These are phyloP conservation scores for Chrysopa pallens DNA, from an alignment of 1,140 invertebrate genomes.

Conservation along the genomic window DNA sequence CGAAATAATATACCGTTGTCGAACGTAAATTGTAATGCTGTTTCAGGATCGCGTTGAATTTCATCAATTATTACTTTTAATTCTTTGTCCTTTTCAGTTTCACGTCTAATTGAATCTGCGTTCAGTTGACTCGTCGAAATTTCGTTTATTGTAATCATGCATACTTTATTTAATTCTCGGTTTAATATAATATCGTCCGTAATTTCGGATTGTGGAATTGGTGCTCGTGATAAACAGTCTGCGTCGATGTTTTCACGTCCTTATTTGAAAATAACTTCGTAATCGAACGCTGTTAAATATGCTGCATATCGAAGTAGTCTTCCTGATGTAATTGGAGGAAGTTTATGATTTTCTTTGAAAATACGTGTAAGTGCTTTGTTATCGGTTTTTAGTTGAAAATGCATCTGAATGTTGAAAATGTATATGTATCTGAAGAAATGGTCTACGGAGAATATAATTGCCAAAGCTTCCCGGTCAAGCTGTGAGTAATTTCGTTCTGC, in stretches of 20 bases:
- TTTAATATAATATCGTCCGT: conserved; percentile 3
- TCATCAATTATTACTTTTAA: too few relatives aligned
- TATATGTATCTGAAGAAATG: conserved; percentile 9
- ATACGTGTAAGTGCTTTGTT: conserved; percentile 15
- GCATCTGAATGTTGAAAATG: conserved; percentile 7
- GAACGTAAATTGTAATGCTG: too few relatives aligned
- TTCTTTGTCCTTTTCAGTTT: too few relatives aligned
- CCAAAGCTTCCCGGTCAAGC: conserved; percentile 11
- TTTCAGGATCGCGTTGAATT: too few relatives aligned
- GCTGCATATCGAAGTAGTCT: conserved; percentile 12
- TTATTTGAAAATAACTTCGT: conserved; percentile 7
- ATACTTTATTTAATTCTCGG: too few relatives aligned
- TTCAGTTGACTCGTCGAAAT: too few relatives aligned
- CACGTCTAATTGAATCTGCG: too few relatives aligned
- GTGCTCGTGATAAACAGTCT: conserved; percentile 10
- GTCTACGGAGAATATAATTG: conserved; percentile 8
- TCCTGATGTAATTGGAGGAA: conserved; percentile 11
- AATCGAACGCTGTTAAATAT: conserved; percentile 12
- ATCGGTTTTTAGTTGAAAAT: conserved; percentile 12
- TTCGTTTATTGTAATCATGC: too few relatives aligned
- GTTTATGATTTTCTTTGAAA: conserved; percentile 9
- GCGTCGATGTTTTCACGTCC: conserved; percentile 9
- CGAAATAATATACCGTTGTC: conserved; percentile 1
- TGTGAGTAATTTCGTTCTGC: conserved; percentile 11
- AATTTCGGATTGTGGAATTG: conserved; percentile 1